Conservation (phyloP, 2,113 vertebrate genomes). For the Xerus inauris region DNA sequence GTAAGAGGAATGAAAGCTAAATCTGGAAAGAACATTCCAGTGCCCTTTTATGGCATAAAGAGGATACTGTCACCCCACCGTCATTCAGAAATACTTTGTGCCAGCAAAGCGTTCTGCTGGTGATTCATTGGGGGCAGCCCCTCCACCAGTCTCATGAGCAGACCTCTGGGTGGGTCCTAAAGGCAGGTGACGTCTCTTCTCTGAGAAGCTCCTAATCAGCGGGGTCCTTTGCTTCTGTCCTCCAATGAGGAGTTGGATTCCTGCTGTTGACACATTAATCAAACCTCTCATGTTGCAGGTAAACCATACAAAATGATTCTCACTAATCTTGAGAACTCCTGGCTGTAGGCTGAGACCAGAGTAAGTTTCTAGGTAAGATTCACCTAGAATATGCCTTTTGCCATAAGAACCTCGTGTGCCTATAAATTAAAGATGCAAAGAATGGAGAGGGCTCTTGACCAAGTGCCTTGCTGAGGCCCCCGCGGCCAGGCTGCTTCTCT, state of each 20-base stretch:
- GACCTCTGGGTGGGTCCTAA: no score
- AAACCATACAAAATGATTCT: background rate
- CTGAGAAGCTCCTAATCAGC: no score
- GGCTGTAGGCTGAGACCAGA: background rate
- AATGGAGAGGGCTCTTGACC: rapidly evolving
- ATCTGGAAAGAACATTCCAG: background rate
- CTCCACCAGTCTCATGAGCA: background rate
- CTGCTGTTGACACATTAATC: background rate
- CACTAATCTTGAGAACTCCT: background rate
- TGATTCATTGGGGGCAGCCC: background rate
- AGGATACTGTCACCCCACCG: background rate
- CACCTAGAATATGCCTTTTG: background rate
- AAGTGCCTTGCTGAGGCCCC: background rate
- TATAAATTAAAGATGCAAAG: background rate
- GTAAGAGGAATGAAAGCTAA: background rate
- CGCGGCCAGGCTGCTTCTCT: background rate
- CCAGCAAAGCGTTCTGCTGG: background rate
- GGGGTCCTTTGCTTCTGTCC: background rate
- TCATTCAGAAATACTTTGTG: background rate
- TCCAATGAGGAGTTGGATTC: background rate
- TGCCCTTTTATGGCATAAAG: background rate
- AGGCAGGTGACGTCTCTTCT: background rate
- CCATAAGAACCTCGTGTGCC: rapidly evolving
- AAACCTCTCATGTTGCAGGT: background rate
- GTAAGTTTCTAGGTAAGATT: background rate